Base-by-base conservation (phyloP, 1,140 invertebrate genomes). In the Temnothorax longispinosus region DNA sequence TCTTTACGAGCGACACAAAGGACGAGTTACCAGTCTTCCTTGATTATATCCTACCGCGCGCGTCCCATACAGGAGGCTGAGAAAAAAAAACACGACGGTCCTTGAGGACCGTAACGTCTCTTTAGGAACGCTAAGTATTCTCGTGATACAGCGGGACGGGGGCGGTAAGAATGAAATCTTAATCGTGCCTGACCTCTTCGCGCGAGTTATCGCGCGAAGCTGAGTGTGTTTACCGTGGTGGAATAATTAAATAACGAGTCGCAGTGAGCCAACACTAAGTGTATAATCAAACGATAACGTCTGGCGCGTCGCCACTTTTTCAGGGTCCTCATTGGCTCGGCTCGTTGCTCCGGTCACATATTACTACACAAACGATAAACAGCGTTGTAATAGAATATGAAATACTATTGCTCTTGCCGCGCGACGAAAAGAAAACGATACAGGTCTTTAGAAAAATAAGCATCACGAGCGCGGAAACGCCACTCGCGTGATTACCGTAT, bases 221-320 rank as follows among this genome's bases (percentile, higher is more conserved):
- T 85, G 84, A 86, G 76, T 88, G 67, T 82, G 78, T 92, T 92
- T 94, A 93, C 93, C 93, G 72, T 87, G 69, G 81, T 74, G 85
- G 76, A 92, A 92, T 93, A 94, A 93, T 94, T 94, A 93, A 94
- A 93, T 94, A 94, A 94, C 93, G 91, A 93, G 87, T 77, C 78
- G 87, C 87, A 85, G 80, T 82, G 89, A 89, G 86, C 74, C 86
- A 90, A 91, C 88, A 67, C 90, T 92, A 92, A 89, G 90, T 93
- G 92, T 93, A 92, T 93, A 93, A 92, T 92, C 86, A 67, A 75
- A 80, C 78, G 93, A 93, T 93, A 93, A 90, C 64, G 35, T 85
- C 62, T 74, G 80, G 76, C 75, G 64, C 81, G 15, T 72, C 56
- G 52, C 13, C 60, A 41, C 52, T 38, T 76, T 81, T 89, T 85